Conservation (phyloP, 2,888 invertebrate genomes). For the Steromphala cineraria region DNA sequence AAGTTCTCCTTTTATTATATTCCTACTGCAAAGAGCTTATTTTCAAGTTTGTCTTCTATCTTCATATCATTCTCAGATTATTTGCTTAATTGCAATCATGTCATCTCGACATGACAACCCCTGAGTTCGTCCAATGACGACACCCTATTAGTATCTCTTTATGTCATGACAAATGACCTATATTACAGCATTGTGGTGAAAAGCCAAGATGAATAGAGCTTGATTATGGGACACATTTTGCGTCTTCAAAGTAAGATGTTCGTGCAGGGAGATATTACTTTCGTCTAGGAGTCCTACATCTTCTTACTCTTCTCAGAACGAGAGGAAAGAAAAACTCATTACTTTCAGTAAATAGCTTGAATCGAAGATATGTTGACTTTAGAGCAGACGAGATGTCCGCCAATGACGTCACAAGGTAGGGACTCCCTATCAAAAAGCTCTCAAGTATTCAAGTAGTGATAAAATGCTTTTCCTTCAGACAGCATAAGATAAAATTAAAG, state of each 20-base stretch:
- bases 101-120: too few species aligned
- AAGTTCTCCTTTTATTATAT: too few species aligned
- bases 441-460: neutral
- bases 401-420: neutral
- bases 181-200: too few species aligned
- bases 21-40: too few species aligned
- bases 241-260: neutral
- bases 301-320: neutral
- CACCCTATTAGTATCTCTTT: too few species aligned
- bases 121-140: too few species aligned
- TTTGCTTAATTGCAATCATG: too few species aligned
- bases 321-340: constrained; percentile 8
- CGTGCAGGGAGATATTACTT: neutral
- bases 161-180: too few species aligned
- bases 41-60: too few species aligned
- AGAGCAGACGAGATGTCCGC: neutral
- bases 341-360: neutral
- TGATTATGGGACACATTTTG: neutral
- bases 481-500: neutral
- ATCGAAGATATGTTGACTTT: neutral
- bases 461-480: neutral
- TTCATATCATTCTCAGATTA: too few species aligned
- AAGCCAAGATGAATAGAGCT: neutral
- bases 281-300: neutral
- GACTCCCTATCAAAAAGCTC: neutral